Conservation (phyloP, 2,113 vertebrate species). For the Neodon shergylaensis region DNA sequence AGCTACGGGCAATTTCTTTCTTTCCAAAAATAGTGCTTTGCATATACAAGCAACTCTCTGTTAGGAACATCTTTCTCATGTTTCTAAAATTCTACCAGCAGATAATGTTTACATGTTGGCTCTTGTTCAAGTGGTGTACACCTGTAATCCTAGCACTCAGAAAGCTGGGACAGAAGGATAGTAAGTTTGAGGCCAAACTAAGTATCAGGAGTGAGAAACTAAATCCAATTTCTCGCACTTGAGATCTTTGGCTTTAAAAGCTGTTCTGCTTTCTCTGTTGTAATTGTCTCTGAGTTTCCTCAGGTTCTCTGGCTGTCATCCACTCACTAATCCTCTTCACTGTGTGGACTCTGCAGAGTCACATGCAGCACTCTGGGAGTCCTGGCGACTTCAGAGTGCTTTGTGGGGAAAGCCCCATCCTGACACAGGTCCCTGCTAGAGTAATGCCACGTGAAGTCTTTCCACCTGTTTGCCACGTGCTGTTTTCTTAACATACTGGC, state of each 20-base stretch:
- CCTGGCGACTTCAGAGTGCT: background rate
- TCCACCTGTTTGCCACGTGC: background rate
- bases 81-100: conserved; percentile 19
- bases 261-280: conserved; percentile 27
- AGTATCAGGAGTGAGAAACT: conserved; percentile 20
- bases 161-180: background rate
- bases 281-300: background rate
- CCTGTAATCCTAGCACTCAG: background rate
- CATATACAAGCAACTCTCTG: conserved; percentile 15
- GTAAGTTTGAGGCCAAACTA: background rate
- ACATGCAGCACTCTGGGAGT: background rate
- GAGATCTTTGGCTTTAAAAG: conserved; percentile 28
- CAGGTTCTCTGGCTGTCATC: background rate
- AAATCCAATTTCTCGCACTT: background rate
- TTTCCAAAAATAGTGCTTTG: background rate
- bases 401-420: background rate
- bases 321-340: background rate
- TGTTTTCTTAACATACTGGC: background rate
- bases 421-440: background rate
- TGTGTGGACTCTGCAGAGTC: background rate
- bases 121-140: background rate
- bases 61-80: conserved; percentile 32
- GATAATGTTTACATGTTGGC: conserved; percentile 20
- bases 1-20: conserved; percentile 13
- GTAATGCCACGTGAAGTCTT: background rate